A percentile compares a stretch with the other conserved stretches of the same genome.
Conservation (phyloP, 1,140 invertebrate genomes). For the Helicorthomorpha holstii region DNA sequence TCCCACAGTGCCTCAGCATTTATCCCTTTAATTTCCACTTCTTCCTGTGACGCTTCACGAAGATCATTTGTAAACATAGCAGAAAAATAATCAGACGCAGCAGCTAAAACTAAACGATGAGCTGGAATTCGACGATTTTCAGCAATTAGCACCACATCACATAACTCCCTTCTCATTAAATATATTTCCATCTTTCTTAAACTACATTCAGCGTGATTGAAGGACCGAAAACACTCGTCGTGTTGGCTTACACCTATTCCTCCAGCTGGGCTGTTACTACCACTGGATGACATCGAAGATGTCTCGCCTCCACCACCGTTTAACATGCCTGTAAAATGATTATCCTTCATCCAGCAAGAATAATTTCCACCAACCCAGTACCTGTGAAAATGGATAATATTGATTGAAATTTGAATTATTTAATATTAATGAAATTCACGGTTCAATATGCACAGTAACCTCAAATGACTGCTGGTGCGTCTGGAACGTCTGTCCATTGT, state of each 20-base stretch:
- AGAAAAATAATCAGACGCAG: constrained; percentile 83
- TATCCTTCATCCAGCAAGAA: too few species aligned
- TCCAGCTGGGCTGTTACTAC: background rate
- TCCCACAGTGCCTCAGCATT: constrained; percentile 64
- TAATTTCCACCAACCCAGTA: too few species aligned
- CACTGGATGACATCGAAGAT: too few species aligned
- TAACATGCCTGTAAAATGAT: too few species aligned
- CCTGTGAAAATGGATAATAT: too few species aligned
- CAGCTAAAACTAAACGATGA: constrained; percentile 60
- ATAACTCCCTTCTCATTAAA: constrained; percentile 55
- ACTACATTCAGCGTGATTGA: constrained; percentile 60
- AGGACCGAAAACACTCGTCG: constrained; percentile 59
- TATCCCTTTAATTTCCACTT: constrained; percentile 65
- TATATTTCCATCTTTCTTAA: constrained; percentile 63
- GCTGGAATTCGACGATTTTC: constrained; percentile 40
- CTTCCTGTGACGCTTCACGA: constrained; percentile 61
- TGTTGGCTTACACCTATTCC: too few species aligned
- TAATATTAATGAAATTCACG: too few species aligned
- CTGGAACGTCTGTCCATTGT: too few species aligned
- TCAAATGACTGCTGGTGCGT: too few species aligned
- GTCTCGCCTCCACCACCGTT: too few species aligned
- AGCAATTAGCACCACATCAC: constrained; percentile 58
- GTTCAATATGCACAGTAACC: too few species aligned
- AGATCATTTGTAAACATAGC: constrained; percentile 85
- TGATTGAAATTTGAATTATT: too few species aligned